Conservation (phyloP, 2,888 invertebrate genomes). For the Drosophila helvetica region DNA sequence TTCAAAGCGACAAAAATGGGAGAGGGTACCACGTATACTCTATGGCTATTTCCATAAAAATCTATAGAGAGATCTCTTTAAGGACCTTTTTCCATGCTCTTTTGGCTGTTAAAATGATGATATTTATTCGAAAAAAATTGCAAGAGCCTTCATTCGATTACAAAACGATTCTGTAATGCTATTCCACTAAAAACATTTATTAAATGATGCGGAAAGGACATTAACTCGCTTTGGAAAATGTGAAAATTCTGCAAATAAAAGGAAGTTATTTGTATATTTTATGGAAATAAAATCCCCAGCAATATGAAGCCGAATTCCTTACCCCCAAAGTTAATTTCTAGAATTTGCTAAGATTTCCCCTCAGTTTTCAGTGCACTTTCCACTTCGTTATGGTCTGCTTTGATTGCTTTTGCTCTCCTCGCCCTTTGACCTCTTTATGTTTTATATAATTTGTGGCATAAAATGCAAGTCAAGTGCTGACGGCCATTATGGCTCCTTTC, state of each 20-base stretch:
- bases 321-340: not conserved
- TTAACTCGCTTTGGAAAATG: no score
- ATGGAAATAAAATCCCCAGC: not conserved
- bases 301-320: not conserved
- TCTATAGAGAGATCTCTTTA: no score
- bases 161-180: no score
- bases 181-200: no score
- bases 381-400: not conserved
- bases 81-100: no score
- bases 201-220: no score
- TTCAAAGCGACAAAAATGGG: not conserved
- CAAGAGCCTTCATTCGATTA: no score
- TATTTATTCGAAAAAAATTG: no score
- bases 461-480: conserved; percentile 35
- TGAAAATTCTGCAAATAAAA: no score
- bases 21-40: not conserved
- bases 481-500: conserved; percentile 10
- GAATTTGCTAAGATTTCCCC: not conserved
- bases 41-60: not conserved
- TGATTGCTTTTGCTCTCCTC: not conserved
- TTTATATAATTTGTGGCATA: conserved; percentile 27
- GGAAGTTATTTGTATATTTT: not conserved
- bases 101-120: no score
- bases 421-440: conserved; percentile 9
- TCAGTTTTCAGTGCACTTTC: not conserved